phyloP scores from a whole-genome alignment of 2,113 vertebrate genomes.

The Centrocercus urophasianus region DNA sequence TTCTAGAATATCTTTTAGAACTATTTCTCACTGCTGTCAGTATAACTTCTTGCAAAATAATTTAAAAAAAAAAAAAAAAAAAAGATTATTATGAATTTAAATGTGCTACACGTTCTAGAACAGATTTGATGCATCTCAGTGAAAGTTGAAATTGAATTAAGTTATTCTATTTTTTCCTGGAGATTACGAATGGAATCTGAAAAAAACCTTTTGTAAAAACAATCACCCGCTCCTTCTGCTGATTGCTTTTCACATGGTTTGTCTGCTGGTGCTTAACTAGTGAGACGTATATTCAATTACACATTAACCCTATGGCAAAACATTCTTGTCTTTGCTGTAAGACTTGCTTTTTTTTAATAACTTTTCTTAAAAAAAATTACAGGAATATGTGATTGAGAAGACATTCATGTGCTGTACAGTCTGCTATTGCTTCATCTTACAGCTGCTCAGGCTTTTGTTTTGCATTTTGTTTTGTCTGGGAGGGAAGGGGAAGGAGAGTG shows the following conservation, averaged over 20 bases:
- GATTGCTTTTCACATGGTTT: background rate
- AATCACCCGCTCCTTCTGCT: background rate
- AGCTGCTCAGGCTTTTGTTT: background rate
- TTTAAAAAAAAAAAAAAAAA: background rate
- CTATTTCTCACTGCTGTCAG: background rate
- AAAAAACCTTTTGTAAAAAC: background rate
- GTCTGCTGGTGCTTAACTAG: background rate
- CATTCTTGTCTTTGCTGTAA: background rate
- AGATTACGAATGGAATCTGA: background rate
- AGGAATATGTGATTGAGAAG: background rate
- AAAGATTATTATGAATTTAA: background rate
- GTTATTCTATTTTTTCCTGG: background rate
- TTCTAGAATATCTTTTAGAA: background rate
- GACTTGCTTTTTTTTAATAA: background rate
- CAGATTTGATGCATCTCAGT: background rate
- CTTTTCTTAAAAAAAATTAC: background rate
- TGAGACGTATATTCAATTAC: background rate
- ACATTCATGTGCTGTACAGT: rapidly evolving
- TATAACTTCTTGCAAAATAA: background rate
- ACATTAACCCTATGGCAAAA: background rate
- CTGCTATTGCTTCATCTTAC: rapidly evolving
- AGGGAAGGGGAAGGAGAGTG: background rate
- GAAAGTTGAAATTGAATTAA: constrained; percentile 31
- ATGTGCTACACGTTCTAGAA: background rate
- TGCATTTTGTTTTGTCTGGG: background rate